Percentiles rank a stretch among this genome's conserved stretches.
Conservation (phyloP, 2,888 invertebrate species). For the Cantharis lateralis region DNA sequence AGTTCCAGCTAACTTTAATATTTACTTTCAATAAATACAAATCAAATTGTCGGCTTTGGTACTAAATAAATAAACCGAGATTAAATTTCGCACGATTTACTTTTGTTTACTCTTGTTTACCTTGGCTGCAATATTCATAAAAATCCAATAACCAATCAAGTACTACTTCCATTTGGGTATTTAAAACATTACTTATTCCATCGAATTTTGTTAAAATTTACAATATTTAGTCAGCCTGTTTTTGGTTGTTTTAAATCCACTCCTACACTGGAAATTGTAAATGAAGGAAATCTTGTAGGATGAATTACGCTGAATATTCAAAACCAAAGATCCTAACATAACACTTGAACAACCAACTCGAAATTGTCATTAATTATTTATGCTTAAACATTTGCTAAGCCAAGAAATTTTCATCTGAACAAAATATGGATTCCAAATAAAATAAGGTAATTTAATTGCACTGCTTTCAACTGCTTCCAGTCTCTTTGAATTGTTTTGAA, state of each 20-base stretch:
- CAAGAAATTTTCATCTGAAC: no score
- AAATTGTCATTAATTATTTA: no score
- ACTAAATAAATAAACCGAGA: background rate
- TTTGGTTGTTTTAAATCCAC: background rate
- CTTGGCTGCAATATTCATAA: background rate
- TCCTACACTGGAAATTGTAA: background rate
- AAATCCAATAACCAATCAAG: background rate
- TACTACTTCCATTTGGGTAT: background rate
- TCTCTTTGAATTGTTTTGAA: no score
- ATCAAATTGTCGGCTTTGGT: constrained; percentile 3
- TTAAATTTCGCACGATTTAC: background rate
- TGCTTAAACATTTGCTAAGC: no score
- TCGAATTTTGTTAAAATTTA: background rate
- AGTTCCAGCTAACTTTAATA: background rate
- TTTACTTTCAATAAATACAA: constrained; percentile 3
- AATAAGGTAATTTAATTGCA: no score
- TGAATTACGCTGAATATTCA: no score
- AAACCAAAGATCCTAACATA: no score
- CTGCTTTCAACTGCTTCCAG: no score
- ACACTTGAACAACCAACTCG: no score
- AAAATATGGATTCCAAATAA: no score
- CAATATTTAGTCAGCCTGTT: background rate
- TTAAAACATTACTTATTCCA: background rate
- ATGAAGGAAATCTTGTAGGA: background rate
- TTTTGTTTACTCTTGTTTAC: background rate